Conservation (phyloP, 1,140 invertebrate genomes). For the Rhagoletis pomonella region DNA sequence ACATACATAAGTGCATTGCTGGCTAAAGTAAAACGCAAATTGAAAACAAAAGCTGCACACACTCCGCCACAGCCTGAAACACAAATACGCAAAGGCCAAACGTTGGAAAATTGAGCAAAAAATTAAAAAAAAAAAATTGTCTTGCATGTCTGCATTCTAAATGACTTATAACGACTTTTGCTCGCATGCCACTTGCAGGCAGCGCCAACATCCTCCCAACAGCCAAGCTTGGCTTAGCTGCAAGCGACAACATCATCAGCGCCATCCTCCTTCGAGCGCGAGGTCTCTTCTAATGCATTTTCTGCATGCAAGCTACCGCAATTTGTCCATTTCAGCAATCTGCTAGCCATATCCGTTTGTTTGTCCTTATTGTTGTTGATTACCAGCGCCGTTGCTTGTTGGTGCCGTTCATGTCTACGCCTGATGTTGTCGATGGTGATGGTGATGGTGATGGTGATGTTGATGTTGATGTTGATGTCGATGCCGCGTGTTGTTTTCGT, state of each 20-base stretch:
- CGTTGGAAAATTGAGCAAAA: neutral
- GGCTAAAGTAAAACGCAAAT: slow-evolving; percentile 27
- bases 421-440: too few species aligned
- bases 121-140: neutral
- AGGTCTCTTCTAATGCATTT: slow-evolving; percentile 29
- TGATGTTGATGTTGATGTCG: neutral
- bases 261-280: neutral
- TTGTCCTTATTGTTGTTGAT: slow-evolving; percentile 32
- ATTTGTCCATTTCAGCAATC: slow-evolving; percentile 38
- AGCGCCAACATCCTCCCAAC: neutral
- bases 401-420: neutral
- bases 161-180: slow-evolving; percentile 46
- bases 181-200: slow-evolving; percentile 37
- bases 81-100: neutral
- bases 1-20: too few species aligned
- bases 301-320: slow-evolving; percentile 10
- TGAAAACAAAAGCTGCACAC: slow-evolving; percentile 24
- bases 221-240: neutral
- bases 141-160: slow-evolving; percentile 21
- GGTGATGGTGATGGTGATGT: neutral
- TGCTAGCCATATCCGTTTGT: slow-evolving; percentile 22
- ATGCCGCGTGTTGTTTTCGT: neutral
- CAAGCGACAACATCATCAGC: neutral
- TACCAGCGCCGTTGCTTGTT: neutral
- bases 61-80: neutral